Conservation (phyloP, 2,888 invertebrate genomes). For the Cephalotes varians region DNA sequence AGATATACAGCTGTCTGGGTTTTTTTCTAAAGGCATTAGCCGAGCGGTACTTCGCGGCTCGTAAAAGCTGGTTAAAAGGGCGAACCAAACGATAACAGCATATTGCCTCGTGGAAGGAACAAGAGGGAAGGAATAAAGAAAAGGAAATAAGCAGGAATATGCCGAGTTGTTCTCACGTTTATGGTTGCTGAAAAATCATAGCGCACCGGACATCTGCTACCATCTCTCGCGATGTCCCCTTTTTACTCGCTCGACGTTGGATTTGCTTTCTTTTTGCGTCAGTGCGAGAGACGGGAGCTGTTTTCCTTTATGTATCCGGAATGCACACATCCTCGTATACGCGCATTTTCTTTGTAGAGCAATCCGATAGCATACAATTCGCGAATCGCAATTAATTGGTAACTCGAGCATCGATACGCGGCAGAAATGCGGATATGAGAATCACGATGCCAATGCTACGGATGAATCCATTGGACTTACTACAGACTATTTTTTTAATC, state of each 20-base stretch:
- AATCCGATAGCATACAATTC: conserved; percentile 39
- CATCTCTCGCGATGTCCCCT: conserved; percentile 26
- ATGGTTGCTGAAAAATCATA: conserved; percentile 50
- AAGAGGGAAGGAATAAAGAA: conserved; percentile 15
- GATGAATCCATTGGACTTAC: not conserved
- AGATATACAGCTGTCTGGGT: conserved; percentile 31
- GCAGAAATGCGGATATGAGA: not conserved
- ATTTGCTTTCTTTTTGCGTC: conserved; percentile 18
- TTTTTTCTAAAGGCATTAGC: conserved; percentile 46
- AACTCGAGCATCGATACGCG: conserved; percentile 37
- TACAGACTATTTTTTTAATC: conserved; percentile 3
- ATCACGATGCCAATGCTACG: not conserved
- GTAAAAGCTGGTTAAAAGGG: conserved; percentile 38
- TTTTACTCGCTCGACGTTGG: conserved; percentile 10
- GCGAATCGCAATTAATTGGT: conserved; percentile 46
- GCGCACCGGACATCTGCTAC: conserved; percentile 43
- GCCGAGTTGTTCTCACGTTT: conserved; percentile 46
- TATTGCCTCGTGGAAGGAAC: not conserved
- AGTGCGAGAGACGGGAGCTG: not conserved
- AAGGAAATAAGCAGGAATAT: conserved; percentile 33
- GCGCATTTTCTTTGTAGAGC: conserved; percentile 32
- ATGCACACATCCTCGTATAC: not conserved
- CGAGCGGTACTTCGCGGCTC: conserved; percentile 36
- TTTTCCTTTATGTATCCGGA: conserved; percentile 21
- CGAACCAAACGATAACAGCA: conserved; percentile 23